Conservation (phyloP, 2,797 vertebrate species). For the Harpagifer antarcticus region DNA sequence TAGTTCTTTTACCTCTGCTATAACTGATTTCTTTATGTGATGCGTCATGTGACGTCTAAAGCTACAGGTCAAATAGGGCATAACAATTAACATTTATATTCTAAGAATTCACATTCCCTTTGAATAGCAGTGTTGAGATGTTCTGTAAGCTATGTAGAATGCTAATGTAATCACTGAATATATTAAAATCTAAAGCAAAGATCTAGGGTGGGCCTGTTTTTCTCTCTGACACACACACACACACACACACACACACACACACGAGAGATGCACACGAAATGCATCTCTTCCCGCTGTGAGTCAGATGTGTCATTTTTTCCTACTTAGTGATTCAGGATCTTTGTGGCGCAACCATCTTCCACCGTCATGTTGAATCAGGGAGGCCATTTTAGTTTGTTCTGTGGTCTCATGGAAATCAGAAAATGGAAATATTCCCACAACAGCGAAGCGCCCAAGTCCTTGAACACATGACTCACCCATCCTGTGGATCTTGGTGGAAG, state of each 20-base stretch:
- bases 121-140: not conserved
- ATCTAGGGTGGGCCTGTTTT: conserved; percentile 26
- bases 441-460: conserved; percentile 72
- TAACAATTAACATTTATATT: no score
- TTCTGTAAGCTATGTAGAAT: not conserved
- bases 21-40: conserved; percentile 27
- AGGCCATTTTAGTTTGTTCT: conserved; percentile 84
- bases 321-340: conserved; percentile 61
- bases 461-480: conserved; percentile 83
- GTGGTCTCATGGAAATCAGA: conserved; percentile 81
- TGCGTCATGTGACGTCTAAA: not conserved
- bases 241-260: conserved; percentile 6
- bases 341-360: conserved; percentile 58
- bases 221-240: conserved; percentile 6
- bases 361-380: conserved; percentile 66
- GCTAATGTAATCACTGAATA: not conserved
- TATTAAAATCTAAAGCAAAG: conserved; percentile 1
- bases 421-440: conserved; percentile 85
- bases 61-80: conserved; percentile 17
- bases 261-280: conserved; percentile 50
- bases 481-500: conserved; percentile 77
- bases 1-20: conserved; percentile 7
- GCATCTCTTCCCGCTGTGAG: conserved; percentile 51
- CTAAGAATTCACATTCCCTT: not conserved
- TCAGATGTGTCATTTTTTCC: conserved; percentile 75